Percentiles rank a stretch among this genome's conserved stretches.
Evolutionary conservation across 2,888 invertebrate species (phyloP).

Genomic region (Polydrusus pterygomalis): DNA sequence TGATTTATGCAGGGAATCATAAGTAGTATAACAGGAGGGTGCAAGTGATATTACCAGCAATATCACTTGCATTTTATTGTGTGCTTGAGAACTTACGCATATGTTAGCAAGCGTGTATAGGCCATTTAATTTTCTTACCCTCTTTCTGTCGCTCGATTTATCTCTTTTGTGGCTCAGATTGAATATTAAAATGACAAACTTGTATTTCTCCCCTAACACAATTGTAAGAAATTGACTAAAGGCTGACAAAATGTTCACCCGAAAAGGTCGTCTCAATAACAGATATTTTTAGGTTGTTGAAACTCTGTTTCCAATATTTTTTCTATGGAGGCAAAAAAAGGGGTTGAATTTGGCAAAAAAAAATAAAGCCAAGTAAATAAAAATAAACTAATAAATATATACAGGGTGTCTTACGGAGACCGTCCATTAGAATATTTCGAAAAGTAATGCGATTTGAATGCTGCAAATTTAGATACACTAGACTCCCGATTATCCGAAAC

Average conservation of each 20-base stretch:
- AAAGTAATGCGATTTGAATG: too few species aligned
- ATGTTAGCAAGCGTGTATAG: background rate
- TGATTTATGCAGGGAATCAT: background rate
- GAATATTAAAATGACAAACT: background rate
- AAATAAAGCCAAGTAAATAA: too few species aligned
- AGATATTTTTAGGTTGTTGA: too few species aligned
- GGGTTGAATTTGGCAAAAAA: too few species aligned
- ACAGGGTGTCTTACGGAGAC: too few species aligned
- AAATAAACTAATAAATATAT: too few species aligned
- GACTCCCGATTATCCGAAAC: too few species aligned
- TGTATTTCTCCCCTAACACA: background rate
- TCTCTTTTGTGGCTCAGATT: background rate
- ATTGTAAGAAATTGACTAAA: background rate
- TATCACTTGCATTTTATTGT: constrained; percentile 17
- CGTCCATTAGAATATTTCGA: too few species aligned
- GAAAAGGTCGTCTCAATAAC: too few species aligned
- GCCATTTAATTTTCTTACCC: constrained; percentile 22
- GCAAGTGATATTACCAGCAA: background rate
- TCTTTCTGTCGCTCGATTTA: constrained; percentile 13
- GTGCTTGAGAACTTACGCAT: constrained; percentile 3
- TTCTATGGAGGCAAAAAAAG: too few species aligned
- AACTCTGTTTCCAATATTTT: too few species aligned
- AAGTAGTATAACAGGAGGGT: background rate
- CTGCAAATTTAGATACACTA: too few species aligned
- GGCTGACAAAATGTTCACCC: background rate